Evolutionary conservation across 2,113 vertebrate genomes (phyloP).

Genomic region (Myrmophylax atrothorax): DNA sequence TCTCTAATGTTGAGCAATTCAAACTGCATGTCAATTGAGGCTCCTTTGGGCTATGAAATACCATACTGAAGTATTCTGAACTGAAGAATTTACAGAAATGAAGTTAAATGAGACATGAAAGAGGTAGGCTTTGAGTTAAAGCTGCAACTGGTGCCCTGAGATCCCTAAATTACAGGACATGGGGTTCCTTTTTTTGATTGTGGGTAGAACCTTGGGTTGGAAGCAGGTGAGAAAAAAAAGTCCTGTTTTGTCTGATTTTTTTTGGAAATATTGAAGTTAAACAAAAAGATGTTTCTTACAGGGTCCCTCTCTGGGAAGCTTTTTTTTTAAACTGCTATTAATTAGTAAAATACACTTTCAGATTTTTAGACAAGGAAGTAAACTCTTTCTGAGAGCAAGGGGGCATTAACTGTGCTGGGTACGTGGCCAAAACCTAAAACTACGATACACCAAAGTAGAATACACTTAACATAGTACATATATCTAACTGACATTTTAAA

Average conservation of each 20-base stretch:
- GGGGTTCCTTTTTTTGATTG: not conserved
- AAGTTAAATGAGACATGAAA: not conserved
- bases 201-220: not conserved
- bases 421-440: not conserved
- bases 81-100: not conserved
- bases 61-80: not conserved
- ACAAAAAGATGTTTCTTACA: not conserved
- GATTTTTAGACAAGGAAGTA: not conserved
- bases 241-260: not conserved
- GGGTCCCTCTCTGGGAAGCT: not conserved
- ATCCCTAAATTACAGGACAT: not conserved
- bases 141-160: not conserved
- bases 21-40: rapidly evolving
- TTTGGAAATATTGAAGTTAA: not conserved
- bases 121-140: not conserved
- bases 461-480: not conserved
- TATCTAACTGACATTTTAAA: not conserved
- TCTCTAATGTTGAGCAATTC: not conserved
- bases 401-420: not conserved
- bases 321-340: not conserved
- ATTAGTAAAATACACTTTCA: not conserved
- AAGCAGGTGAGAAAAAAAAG: not conserved
- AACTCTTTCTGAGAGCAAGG: not conserved
- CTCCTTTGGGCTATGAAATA: not conserved
- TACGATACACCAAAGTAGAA: not conserved